Base-by-base conservation (phyloP, 2,113 vertebrate genomes). In the Cyanistes caeruleus region DNA sequence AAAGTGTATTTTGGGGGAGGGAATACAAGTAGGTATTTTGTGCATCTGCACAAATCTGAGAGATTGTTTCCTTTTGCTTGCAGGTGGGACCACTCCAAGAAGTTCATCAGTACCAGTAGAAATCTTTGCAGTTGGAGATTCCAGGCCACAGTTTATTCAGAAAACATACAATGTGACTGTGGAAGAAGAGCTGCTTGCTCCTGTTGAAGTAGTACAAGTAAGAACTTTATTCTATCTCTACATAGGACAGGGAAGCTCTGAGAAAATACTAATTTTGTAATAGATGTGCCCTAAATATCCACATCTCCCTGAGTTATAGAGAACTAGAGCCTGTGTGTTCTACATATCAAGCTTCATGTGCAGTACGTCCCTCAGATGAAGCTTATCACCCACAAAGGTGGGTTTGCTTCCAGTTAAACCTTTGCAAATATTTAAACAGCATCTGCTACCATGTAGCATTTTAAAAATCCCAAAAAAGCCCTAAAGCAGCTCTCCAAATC, bases 1-100 rank as follows among this genome's bases (percentile, higher is more conserved):
- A 75, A 81, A 78, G 16, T 55, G 7, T 19, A 0, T 18, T 44
- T 41, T 25, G 2, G 1, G 2, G 8, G 14, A 10, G 13, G 7
- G 1, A 39, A 39, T 39, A 39, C 7, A 30, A 35, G 16, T 55
- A 62, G 55, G 10, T 55, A 23, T 86, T 77, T 62, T 39, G 9
- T 76, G 39, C 30, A 46, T 65, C n/a, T 85, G 15, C 39, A n/a
- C n/a, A n/a, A n/a, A n/a, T n/a, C n/a, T 83, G 43, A 11, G 52
- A 91, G 33, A 44, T 28, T 20, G 3, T 60, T 93, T 83, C 56
- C 27, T 37, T 93, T 85, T 48, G 62, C 53, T 84, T 94, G 48
- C 84, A 99, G 98, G 97, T 73, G 98, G 98, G 21, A 15, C 1
- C 1, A 22, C 95, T 81, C 94, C 98, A 62, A 97, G 97, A 31